Evolutionary conservation across 2,797 vertebrate genomes (phyloP), one percentile per base, ranked within the genome.

Genomic region (Taenioides sp.): DNA sequence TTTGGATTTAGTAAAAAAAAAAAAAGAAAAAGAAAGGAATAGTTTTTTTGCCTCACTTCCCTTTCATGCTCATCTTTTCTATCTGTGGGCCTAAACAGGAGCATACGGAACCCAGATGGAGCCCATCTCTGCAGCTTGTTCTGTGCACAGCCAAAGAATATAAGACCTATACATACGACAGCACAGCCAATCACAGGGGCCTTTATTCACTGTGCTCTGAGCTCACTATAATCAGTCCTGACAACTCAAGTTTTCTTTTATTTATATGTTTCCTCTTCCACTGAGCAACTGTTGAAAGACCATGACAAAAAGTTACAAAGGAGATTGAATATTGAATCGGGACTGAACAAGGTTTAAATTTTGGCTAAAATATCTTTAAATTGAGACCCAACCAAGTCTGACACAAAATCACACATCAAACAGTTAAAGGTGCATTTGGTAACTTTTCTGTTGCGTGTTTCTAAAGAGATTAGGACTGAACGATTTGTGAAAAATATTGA

Each of bases 31-130:
- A 37, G 34, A 37, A 9, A 37, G 34, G 34, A 37, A 1, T 37
- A 37, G 34, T 37, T 9, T 34, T 92, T 59, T 92, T 88, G 87
- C 94, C 92, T 92, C 95, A 93, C 94, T 95, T 95, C 95, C 93
- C 95, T 96, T 95, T 96, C 89, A 88, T 92, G 92, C 94, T 95
- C 94, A 93, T 96, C 95, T 95, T 92, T 87, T 95, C 92, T 87
- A 91, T 92, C 89, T 90, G 90, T 91, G 85, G 86, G 87, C 92
- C 94, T 91, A 92, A 94, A 93, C 88, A 92, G 92, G 93, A 93
- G 91, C 95, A 95, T 95, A 93, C 92, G 94, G 95, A 83, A 85
- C 84, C 88, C 95, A 97, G 93, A 96, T 96, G 94, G 92, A 93
- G 88, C 81, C 86, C 76, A 25, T 76, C 78, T 79, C 78, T 76